phyloP scores from a whole-genome alignment of 2,888 invertebrate genomes.

The Trichacis sp. region DNA sequence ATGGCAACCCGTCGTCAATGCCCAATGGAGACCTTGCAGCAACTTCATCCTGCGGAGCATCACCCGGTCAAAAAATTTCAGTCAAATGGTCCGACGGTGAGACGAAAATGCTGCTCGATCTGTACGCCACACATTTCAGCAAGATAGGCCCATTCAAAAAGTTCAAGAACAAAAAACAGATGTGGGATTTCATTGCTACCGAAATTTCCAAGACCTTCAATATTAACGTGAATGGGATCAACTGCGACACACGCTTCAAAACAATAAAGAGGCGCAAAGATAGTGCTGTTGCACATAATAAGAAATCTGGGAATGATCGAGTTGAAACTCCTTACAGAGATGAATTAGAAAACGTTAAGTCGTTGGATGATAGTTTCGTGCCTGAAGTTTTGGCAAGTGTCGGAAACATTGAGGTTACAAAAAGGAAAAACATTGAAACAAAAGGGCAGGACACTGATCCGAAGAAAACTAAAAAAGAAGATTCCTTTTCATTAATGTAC shows the following conservation, averaged over 20 bases:
- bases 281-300: conserved; percentile 7
- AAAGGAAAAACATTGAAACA: neutral
- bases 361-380: conserved; percentile 19
- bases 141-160: conserved; percentile 5
- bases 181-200: conserved; percentile 19
- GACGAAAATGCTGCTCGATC: neutral
- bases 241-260: conserved; percentile 21
- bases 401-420: neutral
- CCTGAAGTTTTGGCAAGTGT: conserved; percentile 12
- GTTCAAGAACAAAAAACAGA: neutral
- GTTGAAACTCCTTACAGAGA: conserved; percentile 12
- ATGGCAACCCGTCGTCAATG: too few relatives aligned
- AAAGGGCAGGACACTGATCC: neutral
- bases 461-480: too few relatives aligned
- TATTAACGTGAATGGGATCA: conserved; percentile 14
- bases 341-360: conserved; percentile 16
- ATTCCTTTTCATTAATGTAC: neutral
- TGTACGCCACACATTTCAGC: neutral
- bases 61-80: too few relatives aligned
- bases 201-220: conserved; percentile 1
- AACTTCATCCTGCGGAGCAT: too few relatives aligned
- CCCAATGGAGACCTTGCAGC: too few relatives aligned
- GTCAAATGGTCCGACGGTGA: conserved; percentile 1
- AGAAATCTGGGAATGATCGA: conserved; percentile 19
- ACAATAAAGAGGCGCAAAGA: conserved; percentile 19